A percentile compares a stretch with the other conserved stretches of the same genome.
Evolutionary conservation across 2,888 invertebrate species (phyloP).

Genomic region (Eristalis arbustorum): DNA sequence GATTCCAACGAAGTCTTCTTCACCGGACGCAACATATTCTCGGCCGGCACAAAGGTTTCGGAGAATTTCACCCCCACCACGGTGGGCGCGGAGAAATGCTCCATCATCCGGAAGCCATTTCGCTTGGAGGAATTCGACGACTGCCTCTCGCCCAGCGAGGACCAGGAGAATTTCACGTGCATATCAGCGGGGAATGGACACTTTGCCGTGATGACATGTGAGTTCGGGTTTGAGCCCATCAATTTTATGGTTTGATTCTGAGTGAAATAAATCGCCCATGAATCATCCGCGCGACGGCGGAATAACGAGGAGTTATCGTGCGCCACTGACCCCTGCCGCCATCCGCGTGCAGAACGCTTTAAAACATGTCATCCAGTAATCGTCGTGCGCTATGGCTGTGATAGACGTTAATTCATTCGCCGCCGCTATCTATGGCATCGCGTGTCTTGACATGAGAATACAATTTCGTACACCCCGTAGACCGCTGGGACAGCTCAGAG

Average conservation of each 20-base stretch:
- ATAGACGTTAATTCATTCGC: constrained; percentile 33
- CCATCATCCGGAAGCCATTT: constrained; percentile 77
- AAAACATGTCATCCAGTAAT: constrained; percentile 22
- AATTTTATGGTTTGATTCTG: constrained; percentile 4
- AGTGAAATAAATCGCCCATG: constrained; percentile 4
- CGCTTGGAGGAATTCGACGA: constrained; percentile 78
- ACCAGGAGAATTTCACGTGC: constrained; percentile 77
- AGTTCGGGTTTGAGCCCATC: constrained; percentile 71
- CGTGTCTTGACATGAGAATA: constrained; percentile 52
- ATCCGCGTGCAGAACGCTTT: background rate
- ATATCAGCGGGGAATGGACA: constrained; percentile 79
- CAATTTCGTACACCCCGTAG: constrained; percentile 18
- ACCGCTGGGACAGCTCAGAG: constrained; percentile 11
- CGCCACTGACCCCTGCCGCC: background rate
- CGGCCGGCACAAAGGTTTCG: constrained; percentile 74
- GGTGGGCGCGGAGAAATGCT: constrained; percentile 74
- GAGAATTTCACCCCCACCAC: constrained; percentile 75
- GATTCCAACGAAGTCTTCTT: constrained; percentile 79
- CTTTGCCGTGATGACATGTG: constrained; percentile 78
- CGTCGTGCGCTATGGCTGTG: constrained; percentile 18
- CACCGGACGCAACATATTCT: constrained; percentile 78
- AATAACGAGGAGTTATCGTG: constrained; percentile 46
- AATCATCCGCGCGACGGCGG: constrained; percentile 31
- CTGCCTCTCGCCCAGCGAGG: constrained; percentile 76
- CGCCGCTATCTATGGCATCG: constrained; percentile 42